phyloP scores from a whole-genome alignment of 2,888 invertebrate genomes.

The Ptilodon capucinus region DNA sequence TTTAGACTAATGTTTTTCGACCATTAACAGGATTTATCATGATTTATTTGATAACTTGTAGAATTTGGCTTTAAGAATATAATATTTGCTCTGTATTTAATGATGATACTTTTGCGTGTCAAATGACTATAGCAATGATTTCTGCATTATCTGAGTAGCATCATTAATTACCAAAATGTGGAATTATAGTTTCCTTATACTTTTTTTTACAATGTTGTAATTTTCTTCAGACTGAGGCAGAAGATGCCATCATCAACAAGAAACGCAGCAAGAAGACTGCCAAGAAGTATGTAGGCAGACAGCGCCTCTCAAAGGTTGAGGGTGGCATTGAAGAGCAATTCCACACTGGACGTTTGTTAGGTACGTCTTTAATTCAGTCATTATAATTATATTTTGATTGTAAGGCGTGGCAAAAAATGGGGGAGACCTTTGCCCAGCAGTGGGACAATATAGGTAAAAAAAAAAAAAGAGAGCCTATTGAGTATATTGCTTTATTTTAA shows the following conservation, averaged over 20 bases:
- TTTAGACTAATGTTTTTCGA: too few relatives aligned
- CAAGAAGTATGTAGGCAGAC: constrained; percentile 96
- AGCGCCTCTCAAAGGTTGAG: constrained; percentile 97
- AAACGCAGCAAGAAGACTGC: constrained; percentile 96
- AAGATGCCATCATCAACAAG: constrained; percentile 96
- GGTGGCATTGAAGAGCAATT: constrained; percentile 97
- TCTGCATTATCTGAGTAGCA: constrained; percentile 34
- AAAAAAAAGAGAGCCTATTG: too few relatives aligned
- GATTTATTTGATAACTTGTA: background rate
- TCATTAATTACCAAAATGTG: background rate
- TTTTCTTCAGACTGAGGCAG: constrained; percentile 90
- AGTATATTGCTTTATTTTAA: too few relatives aligned
- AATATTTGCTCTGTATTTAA: constrained; percentile 7
- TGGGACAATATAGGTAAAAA: too few relatives aligned
- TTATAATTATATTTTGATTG: too few relatives aligned
- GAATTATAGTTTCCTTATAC: background rate
- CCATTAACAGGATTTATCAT: too few relatives aligned
- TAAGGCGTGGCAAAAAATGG: too few relatives aligned
- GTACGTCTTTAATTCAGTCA: constrained; percentile 80
- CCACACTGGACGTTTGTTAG: constrained; percentile 96
- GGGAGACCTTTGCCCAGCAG: too few relatives aligned
- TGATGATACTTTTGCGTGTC: constrained; percentile 80
- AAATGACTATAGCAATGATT: constrained; percentile 64
- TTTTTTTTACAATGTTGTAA: background rate
- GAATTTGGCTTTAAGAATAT: background rate